Evolutionary conservation across 2,888 invertebrate species (phyloP), one percentile per base, ranked within the genome.

Genomic region (Strigamia crassipes): DNA sequence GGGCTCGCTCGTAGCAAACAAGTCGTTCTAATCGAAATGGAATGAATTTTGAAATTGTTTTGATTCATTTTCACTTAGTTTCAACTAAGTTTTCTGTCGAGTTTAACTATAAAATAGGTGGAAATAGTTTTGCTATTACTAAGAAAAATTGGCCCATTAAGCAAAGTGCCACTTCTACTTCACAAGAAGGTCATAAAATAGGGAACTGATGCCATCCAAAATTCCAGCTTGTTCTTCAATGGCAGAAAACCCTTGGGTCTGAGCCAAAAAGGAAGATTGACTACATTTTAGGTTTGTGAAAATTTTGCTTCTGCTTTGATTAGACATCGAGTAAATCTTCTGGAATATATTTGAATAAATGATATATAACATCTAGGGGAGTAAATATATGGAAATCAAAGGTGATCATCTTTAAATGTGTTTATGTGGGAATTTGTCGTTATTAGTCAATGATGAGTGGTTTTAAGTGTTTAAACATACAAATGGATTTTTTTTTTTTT

Each of bases 11-110:
- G 56, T 18, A 56, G 18, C 56, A 56, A 56, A 56, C 56, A 56
- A 56, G 56, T 56, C 2, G 18, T 56, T 56, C n/a, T 56, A 56
- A 56, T 56, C 18, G 18, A 56, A 56, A 56, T n/a, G 8, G 56
- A 56, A 18, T 18, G 56, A 56, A 46, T 9, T 56, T 56, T 56
- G 18, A 18, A 56, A 56, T 56, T 56, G 56, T n/a, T 56, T 56
- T 56, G 56, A 56, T 56, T 56, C 56, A 56, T 56, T 56, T 56
- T 56, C 56, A 56, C 56, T 56, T 56, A 56, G 56, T 56, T 56
- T 56, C 18, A n/a, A 9, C 18, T 56, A 15, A 56, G 56, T 56
- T 56, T 56, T 56, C 56, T 56, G 56, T 56, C 56, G 56, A 56
- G n/a, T 56, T 56, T 15, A 56, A 56, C 56, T 56, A 56, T 56